Conservation (phyloP, 2,888 invertebrate species). For the Rhamnusium bicolor region DNA sequence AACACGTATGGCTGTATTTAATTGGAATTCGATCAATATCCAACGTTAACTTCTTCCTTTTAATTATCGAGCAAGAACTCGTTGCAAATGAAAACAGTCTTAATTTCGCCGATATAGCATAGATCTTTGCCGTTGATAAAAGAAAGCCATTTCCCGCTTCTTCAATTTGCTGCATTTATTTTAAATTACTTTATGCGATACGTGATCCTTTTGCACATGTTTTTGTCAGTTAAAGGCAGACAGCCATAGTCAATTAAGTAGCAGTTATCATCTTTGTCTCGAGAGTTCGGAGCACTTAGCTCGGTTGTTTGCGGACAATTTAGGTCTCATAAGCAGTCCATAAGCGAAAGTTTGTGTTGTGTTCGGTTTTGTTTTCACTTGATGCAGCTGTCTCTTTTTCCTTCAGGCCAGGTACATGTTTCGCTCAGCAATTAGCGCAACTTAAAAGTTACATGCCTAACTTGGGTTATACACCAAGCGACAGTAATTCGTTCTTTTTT, state of each 20-base stretch:
- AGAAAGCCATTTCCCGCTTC: constrained; percentile 50
- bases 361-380: not conserved
- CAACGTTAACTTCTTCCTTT: constrained; percentile 21
- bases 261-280: constrained; percentile 20
- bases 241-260: constrained; percentile 28
- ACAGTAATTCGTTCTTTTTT: not conserved
- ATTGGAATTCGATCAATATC: constrained; percentile 35
- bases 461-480: not conserved
- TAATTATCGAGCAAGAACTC: constrained; percentile 32
- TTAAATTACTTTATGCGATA: constrained; percentile 46
- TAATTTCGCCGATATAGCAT: constrained; percentile 19
- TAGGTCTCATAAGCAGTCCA: not conserved
- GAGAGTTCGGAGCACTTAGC: not conserved
- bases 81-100: constrained; percentile 32
- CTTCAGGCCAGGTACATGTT: not conserved
- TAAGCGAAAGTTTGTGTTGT: not conserved
- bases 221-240: constrained; percentile 24
- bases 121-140: constrained; percentile 46
- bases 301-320: not conserved
- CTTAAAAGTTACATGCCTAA: not conserved
- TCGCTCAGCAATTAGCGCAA: not conserved
- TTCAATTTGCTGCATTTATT: constrained; percentile 53
- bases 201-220: constrained; percentile 40
- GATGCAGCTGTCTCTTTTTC: not conserved
- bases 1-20: constrained; percentile 30